Evolutionary conservation across 2,888 invertebrate genomes (phyloP).

Genomic region (Meliscaeva auricollis): DNA sequence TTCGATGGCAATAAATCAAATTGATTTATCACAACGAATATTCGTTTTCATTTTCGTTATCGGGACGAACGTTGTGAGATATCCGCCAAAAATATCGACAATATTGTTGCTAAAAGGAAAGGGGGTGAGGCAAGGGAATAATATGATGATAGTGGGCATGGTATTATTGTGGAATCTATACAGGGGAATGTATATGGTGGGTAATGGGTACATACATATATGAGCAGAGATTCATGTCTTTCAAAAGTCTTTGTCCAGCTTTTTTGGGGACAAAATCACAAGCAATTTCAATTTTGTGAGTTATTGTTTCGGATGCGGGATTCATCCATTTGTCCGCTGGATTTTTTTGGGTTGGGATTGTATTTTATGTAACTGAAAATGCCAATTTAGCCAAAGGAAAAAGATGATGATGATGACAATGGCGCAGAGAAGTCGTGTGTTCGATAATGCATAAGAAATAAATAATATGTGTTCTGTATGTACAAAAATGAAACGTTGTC

Average conservation of each 20-base stretch:
- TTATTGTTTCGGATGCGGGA: slow-evolving; percentile 59
- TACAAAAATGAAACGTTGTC: slow-evolving; percentile 27
- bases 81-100: slow-evolving; percentile 68
- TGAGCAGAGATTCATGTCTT: slow-evolving; percentile 59
- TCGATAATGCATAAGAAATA: slow-evolving; percentile 44
- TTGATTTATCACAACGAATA: slow-evolving; percentile 75
- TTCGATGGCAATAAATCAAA: slow-evolving; percentile 74
- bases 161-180: background rate
- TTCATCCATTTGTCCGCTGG: slow-evolving; percentile 44
- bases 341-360: slow-evolving; percentile 5
- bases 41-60: slow-evolving; percentile 75
- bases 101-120: slow-evolving; percentile 22
- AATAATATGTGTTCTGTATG: too few relatives aligned
- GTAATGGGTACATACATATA: background rate
- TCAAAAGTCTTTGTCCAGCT: slow-evolving; percentile 65
- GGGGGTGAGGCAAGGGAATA: background rate
- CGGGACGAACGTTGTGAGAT: slow-evolving; percentile 72
- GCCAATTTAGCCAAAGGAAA: slow-evolving; percentile 16
- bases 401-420: slow-evolving; percentile 18
- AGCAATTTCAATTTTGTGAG: slow-evolving; percentile 57
- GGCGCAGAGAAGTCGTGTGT: slow-evolving; percentile 12
- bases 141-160: background rate
- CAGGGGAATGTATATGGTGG: background rate
- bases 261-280: slow-evolving; percentile 51
- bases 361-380: slow-evolving; percentile 3